These are phyloP conservation scores for Cynocephalus volans DNA, from an alignment of 2,113 vertebrate genomes.

Conservation along the genomic window DNA sequence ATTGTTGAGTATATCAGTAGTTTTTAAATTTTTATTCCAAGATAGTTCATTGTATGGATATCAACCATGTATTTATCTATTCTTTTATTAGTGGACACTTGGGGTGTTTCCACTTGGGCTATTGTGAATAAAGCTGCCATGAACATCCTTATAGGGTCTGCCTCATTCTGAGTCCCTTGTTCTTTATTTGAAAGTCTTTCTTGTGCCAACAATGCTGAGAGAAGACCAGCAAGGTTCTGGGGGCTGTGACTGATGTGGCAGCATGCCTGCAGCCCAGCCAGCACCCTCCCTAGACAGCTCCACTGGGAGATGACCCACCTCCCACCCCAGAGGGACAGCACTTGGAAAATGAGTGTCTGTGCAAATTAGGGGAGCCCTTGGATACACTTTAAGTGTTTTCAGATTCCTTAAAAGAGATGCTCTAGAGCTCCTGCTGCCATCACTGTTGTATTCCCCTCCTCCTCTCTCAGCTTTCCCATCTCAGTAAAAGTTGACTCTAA, in stretches of 20 bases:
- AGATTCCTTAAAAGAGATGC: background rate
- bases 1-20: background rate
- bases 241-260: background rate
- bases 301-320: background rate
- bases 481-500: constrained; percentile 53
- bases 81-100: background rate
- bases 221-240: background rate
- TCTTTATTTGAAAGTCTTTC: constrained; percentile 28
- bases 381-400: background rate
- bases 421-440: background rate
- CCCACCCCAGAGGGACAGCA: background rate
- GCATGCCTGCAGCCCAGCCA: background rate
- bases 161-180: background rate
- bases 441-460: background rate
- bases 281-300: background rate
- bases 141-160: background rate
- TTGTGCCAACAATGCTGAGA: background rate
- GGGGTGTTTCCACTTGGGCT: background rate
- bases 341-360: constrained; percentile 54
- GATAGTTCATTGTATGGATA: background rate
- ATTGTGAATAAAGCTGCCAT: constrained; percentile 25
- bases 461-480: background rate
- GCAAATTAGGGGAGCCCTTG: background rate
- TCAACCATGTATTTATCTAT: background rate
- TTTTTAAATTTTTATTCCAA: constrained; percentile 50